Conservation (phyloP, 2,113 vertebrate genomes). For the Albula glossodonta region DNA sequence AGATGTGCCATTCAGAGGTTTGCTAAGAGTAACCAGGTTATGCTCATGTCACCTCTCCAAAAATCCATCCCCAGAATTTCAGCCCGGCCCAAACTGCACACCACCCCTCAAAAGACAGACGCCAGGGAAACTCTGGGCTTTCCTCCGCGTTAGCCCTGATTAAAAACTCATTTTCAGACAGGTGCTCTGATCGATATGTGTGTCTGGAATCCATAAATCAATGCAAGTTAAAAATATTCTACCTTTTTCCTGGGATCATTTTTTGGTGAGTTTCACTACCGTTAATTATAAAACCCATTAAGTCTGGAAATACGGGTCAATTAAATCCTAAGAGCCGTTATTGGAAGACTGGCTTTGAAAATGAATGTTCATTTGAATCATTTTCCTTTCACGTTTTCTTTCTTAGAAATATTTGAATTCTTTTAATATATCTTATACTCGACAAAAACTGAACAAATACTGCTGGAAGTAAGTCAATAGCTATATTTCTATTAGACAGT, state of each 20-base stretch:
- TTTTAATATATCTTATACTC: neutral
- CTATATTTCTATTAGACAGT: neutral
- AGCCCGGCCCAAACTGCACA: too few relatives aligned
- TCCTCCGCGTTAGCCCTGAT: neutral
- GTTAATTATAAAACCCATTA: slow-evolving; percentile 70
- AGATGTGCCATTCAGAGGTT: too few relatives aligned
- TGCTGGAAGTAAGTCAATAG: neutral
- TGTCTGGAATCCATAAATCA: slow-evolving; percentile 16
- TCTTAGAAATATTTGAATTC: neutral
- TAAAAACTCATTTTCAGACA: slow-evolving; percentile 11
- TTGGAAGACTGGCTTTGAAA: slow-evolving; percentile 16
- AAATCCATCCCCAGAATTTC: too few relatives aligned
- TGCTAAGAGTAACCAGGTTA: too few relatives aligned
- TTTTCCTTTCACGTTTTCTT: neutral
- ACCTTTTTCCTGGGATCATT: slow-evolving; percentile 56
- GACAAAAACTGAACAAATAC: neutral
- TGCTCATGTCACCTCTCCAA: too few relatives aligned
- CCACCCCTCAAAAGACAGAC: too few relatives aligned
- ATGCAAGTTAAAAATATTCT: slow-evolving; percentile 9
- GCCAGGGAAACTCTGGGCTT: too few relatives aligned
- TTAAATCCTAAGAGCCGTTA: slow-evolving; percentile 45
- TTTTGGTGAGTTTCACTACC: slow-evolving; percentile 62
- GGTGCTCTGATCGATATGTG: slow-evolving; percentile 12
- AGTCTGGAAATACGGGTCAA: slow-evolving; percentile 41
- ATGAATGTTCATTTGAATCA: neutral